Conservation (phyloP, 2,888 invertebrate genomes). For the Baronia brevicornis region DNA sequence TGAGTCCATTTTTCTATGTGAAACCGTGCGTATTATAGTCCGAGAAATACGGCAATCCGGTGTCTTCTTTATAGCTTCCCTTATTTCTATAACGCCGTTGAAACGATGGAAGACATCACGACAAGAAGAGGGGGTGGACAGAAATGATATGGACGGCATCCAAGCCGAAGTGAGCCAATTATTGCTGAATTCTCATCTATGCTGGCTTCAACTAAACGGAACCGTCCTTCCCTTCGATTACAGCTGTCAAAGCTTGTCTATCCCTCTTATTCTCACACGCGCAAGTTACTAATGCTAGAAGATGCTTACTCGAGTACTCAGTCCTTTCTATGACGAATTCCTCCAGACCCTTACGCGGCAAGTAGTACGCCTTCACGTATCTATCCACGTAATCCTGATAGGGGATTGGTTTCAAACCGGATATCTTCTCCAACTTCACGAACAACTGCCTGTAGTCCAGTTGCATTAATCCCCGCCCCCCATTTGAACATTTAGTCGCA, state of each 20-base stretch:
- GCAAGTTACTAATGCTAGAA: slow-evolving; percentile 87
- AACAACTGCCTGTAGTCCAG: slow-evolving; percentile 96
- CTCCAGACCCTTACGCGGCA: slow-evolving; percentile 91
- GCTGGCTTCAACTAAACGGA: slow-evolving; percentile 9
- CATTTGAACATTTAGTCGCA: slow-evolving; percentile 95
- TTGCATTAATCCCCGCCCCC: slow-evolving; percentile 98
- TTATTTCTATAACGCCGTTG: too few relatives aligned
- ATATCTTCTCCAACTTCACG: slow-evolving; percentile 91
- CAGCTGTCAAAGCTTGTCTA: slow-evolving; percentile 83
- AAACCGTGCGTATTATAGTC: too few relatives aligned
- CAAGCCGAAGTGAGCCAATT: too few relatives aligned
- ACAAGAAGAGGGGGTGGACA: too few relatives aligned
- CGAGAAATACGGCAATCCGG: too few relatives aligned
- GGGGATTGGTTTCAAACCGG: slow-evolving; percentile 88
- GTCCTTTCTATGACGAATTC: slow-evolving; percentile 90
- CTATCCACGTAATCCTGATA: slow-evolving; percentile 93
- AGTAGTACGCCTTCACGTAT: slow-evolving; percentile 97
- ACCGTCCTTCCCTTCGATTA: slow-evolving; percentile 79
- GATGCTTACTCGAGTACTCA: slow-evolving; percentile 92
- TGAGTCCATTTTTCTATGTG: too few relatives aligned
- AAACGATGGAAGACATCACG: too few relatives aligned
- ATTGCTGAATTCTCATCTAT: too few relatives aligned
- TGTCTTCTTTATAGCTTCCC: too few relatives aligned
- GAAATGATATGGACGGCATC: too few relatives aligned
- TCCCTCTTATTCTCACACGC: slow-evolving; percentile 92